Conservation (phyloP, 1,140 invertebrate species). For the Thaumatotibia leucotreta region DNA sequence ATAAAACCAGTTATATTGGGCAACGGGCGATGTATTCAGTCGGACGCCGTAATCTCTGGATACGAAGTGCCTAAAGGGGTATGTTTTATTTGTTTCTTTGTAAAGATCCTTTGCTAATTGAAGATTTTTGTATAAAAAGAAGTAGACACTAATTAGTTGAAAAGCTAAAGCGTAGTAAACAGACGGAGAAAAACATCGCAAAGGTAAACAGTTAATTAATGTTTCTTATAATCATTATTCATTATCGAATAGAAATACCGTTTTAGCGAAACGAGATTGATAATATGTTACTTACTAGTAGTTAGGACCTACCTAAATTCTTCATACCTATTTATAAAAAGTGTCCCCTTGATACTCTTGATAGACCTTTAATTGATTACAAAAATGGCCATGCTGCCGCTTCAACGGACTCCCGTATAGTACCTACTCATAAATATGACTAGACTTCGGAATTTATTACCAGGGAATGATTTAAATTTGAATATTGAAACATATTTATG, state of each 20-base stretch:
- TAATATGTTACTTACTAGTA: too few relatives aligned
- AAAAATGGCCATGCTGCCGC: too few relatives aligned
- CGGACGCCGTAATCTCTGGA: conserved; percentile 87
- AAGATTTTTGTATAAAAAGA: neutral
- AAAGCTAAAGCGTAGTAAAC: neutral
- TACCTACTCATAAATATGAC: too few relatives aligned
- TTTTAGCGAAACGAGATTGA: neutral
- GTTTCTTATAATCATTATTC: neutral
- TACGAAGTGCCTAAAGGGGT: conserved; percentile 93
- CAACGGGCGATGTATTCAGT: conserved; percentile 87
- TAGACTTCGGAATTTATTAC: too few relatives aligned
- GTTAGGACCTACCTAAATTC: too few relatives aligned
- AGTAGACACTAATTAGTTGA: neutral
- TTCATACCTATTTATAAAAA: too few relatives aligned
- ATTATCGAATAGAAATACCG: neutral
- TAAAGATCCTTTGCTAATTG: neutral
- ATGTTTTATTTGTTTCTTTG: conserved; percentile 45
- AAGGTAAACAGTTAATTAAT: neutral
- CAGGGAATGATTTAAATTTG: too few relatives aligned
- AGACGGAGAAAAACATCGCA: neutral
- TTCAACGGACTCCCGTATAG: too few relatives aligned
- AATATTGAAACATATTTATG: too few relatives aligned
- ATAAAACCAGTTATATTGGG: conserved; percentile 93
- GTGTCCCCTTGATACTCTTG: too few relatives aligned
- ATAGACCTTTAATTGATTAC: too few relatives aligned